These are phyloP conservation scores for Trichomalopsis sarcophagae DNA, from an alignment of 1,140 invertebrate genomes.

Conservation along the genomic window DNA sequence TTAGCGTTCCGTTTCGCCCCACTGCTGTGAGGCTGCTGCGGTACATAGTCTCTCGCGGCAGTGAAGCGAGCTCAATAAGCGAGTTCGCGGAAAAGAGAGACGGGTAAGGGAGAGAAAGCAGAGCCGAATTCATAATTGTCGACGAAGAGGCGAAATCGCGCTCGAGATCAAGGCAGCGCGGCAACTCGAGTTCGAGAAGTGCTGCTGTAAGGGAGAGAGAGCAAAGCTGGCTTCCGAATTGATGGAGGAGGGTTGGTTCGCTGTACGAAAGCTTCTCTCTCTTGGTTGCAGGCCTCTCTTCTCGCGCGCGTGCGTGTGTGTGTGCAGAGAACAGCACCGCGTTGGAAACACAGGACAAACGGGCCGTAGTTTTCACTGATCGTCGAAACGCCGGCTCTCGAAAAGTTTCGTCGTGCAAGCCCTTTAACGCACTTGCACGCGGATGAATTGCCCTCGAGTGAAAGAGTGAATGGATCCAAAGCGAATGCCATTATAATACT, in stretches of 20 bases:
- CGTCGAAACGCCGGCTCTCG: constrained; percentile 28
- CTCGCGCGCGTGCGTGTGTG: neutral
- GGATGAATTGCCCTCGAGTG: constrained; percentile 38
- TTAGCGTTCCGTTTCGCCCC: neutral
- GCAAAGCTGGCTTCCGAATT: constrained; percentile 18
- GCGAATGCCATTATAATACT: constrained; percentile 35
- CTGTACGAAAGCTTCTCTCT: constrained; percentile 3
- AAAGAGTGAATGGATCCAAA: constrained; percentile 7
- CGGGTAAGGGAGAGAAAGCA: neutral
- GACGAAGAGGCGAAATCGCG: constrained; percentile 28
- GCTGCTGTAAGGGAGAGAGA: neutral
- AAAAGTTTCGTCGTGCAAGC: constrained; percentile 33
- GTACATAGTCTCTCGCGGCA: neutral
- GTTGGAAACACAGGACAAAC: constrained; percentile 1
- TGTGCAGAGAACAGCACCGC: neutral
- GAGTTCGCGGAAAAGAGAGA: constrained; percentile 24
- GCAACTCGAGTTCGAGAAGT: constrained; percentile 25
- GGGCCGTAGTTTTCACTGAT: constrained; percentile 25
- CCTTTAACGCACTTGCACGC: constrained; percentile 14
- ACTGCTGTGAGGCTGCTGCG: too few relatives aligned
- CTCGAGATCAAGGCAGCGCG: constrained; percentile 26
- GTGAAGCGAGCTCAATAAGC: constrained; percentile 15
- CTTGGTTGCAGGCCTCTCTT: neutral
- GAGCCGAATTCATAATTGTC: constrained; percentile 32
- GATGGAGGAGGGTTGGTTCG: constrained; percentile 19